Percentiles rank a stretch among this genome's conserved stretches.
These are phyloP conservation scores for Catamblyrhynchus diadema DNA, from an alignment of 2,797 vertebrate species.

Conservation along the genomic window DNA sequence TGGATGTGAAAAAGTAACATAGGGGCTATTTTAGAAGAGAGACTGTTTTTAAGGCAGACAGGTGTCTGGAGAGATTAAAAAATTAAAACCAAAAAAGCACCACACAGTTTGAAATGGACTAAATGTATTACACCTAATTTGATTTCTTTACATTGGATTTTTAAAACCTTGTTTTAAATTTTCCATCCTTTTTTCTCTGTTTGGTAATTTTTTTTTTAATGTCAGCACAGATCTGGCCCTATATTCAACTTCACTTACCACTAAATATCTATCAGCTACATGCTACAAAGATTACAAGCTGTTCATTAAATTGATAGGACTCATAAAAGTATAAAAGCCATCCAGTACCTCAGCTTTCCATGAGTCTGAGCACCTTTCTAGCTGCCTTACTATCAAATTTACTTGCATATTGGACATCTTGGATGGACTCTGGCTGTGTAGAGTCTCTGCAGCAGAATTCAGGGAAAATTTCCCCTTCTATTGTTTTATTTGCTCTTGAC, in stretches of 20 bases:
- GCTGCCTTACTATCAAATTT: background rate
- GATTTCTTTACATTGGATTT: background rate
- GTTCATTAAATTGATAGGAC: background rate
- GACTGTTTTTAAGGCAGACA: background rate
- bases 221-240: background rate
- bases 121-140: background rate
- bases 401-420: background rate
- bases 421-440: background rate
- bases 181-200: background rate
- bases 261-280: background rate
- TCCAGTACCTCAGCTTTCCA: background rate
- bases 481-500: background rate
- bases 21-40: background rate
- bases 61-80: background rate
- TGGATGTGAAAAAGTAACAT: background rate
- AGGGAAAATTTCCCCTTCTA: background rate
- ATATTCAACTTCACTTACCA: background rate
- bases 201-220: background rate
- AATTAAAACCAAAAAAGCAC: fast-evolving
- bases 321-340: background rate
- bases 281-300: background rate
- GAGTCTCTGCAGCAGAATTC: background rate
- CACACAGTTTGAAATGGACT: background rate
- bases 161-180: background rate
- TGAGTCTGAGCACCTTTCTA: background rate